phyloP scores from a whole-genome alignment of 2,888 invertebrate species.

The Nomada fucata region DNA sequence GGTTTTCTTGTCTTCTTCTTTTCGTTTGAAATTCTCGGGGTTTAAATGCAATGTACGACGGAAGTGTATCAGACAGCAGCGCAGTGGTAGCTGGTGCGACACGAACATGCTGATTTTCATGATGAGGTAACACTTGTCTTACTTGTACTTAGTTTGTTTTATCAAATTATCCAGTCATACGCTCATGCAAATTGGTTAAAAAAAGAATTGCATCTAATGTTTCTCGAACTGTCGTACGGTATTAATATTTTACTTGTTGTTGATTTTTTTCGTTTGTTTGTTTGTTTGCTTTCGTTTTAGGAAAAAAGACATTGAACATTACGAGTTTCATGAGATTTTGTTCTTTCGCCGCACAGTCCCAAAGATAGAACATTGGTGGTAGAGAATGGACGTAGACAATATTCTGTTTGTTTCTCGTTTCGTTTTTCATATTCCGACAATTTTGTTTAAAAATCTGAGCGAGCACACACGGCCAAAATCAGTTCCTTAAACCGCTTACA shows the following conservation, averaged over 20 bases:
- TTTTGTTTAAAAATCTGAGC: constrained; percentile 57
- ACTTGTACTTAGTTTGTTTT: constrained; percentile 84
- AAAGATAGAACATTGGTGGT: constrained; percentile 72
- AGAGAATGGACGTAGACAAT: constrained; percentile 62
- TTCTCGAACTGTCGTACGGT: constrained; percentile 77
- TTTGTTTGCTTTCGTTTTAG: constrained; percentile 63
- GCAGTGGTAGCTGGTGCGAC: constrained; percentile 77
- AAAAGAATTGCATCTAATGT: constrained; percentile 63
- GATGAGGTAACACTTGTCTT: constrained; percentile 85
- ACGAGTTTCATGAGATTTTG: constrained; percentile 75
- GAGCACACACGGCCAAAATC: constrained; percentile 63
- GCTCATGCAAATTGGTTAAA: constrained; percentile 82
- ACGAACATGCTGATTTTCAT: constrained; percentile 80
- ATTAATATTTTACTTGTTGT: constrained; percentile 68
- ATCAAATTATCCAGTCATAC: constrained; percentile 85
- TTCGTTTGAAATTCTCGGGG: background rate
- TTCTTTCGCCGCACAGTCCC: constrained; percentile 78
- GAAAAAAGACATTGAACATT: constrained; percentile 79
- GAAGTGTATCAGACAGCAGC: constrained; percentile 75
- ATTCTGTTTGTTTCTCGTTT: constrained; percentile 1
- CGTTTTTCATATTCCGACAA: constrained; percentile 11
- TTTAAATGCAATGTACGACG: constrained; percentile 81
- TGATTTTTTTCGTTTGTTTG: constrained; percentile 58
- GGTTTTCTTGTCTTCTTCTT: constrained; percentile 21
- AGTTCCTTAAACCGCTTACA: constrained; percentile 67